Evolutionary conservation across 2,113 vertebrate species (phyloP).

Genomic region (Nyctibius bracteatus): DNA sequence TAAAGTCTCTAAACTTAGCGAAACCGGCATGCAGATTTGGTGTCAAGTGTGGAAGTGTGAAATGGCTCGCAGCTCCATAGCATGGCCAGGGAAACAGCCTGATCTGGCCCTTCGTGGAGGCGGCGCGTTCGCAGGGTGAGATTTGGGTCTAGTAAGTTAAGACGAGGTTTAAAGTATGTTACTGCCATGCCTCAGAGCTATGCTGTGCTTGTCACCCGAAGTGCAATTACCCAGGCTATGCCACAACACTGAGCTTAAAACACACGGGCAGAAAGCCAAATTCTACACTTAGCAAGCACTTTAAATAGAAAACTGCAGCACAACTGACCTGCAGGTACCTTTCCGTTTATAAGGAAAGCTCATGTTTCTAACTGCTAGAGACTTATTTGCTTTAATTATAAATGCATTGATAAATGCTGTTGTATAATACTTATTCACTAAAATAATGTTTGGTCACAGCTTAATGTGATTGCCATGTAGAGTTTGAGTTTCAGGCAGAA

Average conservation of each 20-base stretch:
- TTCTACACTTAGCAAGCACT: conserved; percentile 29
- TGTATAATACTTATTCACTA: neutral
- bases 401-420: neutral
- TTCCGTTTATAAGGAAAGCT: neutral
- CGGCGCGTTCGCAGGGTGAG: accelerated
- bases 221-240: conserved; percentile 29
- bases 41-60: neutral
- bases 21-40: neutral
- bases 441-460: neutral
- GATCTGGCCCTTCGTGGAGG: accelerated
- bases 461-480: neutral
- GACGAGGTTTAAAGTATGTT: neutral
- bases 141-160: neutral
- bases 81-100: neutral
- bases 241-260: conserved; percentile 31
- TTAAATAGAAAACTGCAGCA: conserved; percentile 51
- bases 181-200: neutral
- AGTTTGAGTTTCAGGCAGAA: neutral
- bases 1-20: neutral
- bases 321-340: conserved; percentile 29
- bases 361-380: neutral
- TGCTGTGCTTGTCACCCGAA: conserved; percentile 17
- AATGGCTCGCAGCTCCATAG: neutral
- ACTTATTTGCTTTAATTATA: neutral
- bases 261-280: conserved; percentile 15